Conservation (phyloP, 2,888 invertebrate genomes). For the Dexiosoma caninum region DNA sequence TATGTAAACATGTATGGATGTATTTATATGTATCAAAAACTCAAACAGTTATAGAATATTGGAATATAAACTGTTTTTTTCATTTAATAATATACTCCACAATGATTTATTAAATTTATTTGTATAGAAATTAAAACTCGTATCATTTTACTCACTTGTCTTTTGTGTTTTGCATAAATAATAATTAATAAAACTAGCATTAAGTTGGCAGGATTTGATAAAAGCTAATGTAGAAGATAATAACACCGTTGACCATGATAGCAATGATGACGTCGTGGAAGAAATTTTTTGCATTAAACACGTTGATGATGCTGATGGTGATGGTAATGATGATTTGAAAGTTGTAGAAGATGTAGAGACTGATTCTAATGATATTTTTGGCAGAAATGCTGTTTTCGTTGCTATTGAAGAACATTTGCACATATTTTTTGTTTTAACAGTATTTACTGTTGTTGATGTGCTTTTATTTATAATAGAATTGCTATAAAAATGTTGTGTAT, state of each 20-base stretch:
- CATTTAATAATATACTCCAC: too few species aligned
- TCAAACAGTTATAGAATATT: too few species aligned
- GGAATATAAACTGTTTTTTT: too few species aligned
- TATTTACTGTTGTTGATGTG: conserved; percentile 28
- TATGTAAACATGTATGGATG: too few species aligned
- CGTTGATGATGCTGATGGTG: background rate
- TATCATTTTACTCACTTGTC: conserved; percentile 65
- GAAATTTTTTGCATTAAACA: background rate
- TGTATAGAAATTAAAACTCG: too few species aligned
- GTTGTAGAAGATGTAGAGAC: conserved; percentile 5
- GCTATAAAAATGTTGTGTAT: conserved; percentile 35
- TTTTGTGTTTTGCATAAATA: conserved; percentile 60
- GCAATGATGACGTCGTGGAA: background rate
- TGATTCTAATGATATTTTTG: conserved; percentile 7
- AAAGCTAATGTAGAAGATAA: conserved; percentile 44
- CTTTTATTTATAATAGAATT: conserved; percentile 11
- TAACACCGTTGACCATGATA: background rate
- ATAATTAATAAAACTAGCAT: conserved; percentile 50
- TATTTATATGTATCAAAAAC: too few species aligned
- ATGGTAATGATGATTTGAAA: background rate
- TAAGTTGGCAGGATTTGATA: conserved; percentile 59
- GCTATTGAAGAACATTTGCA: background rate
- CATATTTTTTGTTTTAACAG: conserved; percentile 28
- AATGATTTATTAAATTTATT: too few species aligned
- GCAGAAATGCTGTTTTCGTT: background rate